phyloP scores from a whole-genome alignment of 2,888 invertebrate species.

The Drosophila buzzatii region DNA sequence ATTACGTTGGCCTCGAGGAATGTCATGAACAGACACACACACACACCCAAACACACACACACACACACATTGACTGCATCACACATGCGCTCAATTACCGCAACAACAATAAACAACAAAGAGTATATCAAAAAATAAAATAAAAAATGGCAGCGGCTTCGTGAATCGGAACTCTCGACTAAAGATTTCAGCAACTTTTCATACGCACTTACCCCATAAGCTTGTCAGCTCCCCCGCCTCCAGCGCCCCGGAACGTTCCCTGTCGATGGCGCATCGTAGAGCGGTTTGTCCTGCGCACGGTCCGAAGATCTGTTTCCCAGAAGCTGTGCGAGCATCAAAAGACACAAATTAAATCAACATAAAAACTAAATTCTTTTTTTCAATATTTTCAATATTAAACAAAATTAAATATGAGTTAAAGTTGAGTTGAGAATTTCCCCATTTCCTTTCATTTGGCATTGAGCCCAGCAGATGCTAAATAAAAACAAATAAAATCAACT shows the following conservation, averaged over 20 bases:
- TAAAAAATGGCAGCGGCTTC: conserved; percentile 53
- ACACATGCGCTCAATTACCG: conserved; percentile 67
- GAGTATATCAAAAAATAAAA: no score
- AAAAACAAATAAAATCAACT: conserved; percentile 30
- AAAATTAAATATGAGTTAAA: not conserved
- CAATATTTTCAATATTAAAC: not conserved
- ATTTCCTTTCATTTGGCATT: not conserved
- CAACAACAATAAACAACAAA: conserved; percentile 65
- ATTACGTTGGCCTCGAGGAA: conserved; percentile 58
- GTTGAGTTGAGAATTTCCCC: not conserved
- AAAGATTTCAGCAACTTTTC: not conserved
- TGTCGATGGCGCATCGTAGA: conserved; percentile 85
- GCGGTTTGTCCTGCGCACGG: conserved; percentile 89
- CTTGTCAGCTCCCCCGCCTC: conserved; percentile 48
- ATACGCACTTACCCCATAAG: conserved; percentile 57
- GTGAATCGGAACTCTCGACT: conserved; percentile 13
- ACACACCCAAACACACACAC: no score
- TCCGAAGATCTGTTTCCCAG: conserved; percentile 92
- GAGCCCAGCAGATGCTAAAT: not conserved
- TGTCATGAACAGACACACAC: conserved; percentile 38
- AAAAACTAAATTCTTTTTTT: no score
- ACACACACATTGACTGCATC: conserved; percentile 7
- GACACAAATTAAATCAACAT: conserved; percentile 7
- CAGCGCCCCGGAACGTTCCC: conserved; percentile 48
- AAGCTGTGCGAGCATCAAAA: conserved; percentile 85